phyloP scores from a whole-genome alignment of 2,797 vertebrate species.

The Cirrhinus molitorella region DNA sequence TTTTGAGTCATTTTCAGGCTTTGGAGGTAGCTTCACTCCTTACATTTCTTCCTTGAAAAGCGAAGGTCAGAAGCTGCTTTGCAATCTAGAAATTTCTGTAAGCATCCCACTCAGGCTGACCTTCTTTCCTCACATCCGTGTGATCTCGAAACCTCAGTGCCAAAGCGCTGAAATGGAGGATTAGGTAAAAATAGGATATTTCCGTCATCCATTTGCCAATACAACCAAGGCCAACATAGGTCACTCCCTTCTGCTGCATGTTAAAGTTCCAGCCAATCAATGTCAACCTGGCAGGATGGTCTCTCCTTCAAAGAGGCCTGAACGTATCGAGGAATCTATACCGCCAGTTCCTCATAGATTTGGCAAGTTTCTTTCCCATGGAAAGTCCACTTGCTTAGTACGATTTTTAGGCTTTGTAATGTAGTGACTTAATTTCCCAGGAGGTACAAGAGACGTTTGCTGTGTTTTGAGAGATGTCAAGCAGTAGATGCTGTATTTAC shows the following conservation, averaged over 20 bases:
- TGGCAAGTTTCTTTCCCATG: constrained; percentile 48
- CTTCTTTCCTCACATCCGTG: constrained; percentile 37
- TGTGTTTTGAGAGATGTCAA: constrained; percentile 25
- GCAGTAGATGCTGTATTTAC: constrained; percentile 2
- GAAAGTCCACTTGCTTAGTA: constrained; percentile 43
- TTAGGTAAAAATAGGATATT: constrained; percentile 61
- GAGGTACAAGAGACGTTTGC: neutral
- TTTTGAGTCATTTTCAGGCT: neutral
- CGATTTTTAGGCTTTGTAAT: constrained; percentile 13
- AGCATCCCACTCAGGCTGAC: constrained; percentile 23
- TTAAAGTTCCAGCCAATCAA: constrained; percentile 54
- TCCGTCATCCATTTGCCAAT: constrained; percentile 49
- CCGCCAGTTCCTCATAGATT: constrained; percentile 21
- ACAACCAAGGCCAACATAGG: constrained; percentile 57
- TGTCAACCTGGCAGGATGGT: constrained; percentile 41
- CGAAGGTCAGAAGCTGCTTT: constrained; percentile 24
- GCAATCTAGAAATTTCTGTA: constrained; percentile 41
- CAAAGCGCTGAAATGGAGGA: constrained; percentile 44
- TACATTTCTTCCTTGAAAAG: neutral
- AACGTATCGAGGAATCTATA: constrained; percentile 42
- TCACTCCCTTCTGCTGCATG: constrained; percentile 57
- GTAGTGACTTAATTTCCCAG: constrained; percentile 14
- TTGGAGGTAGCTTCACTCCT: neutral
- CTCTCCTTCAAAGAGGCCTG: constrained; percentile 46
- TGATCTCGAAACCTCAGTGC: constrained; percentile 51